phyloP scores from a whole-genome alignment of 2,888 invertebrate genomes.

The Aethes cnicana region DNA sequence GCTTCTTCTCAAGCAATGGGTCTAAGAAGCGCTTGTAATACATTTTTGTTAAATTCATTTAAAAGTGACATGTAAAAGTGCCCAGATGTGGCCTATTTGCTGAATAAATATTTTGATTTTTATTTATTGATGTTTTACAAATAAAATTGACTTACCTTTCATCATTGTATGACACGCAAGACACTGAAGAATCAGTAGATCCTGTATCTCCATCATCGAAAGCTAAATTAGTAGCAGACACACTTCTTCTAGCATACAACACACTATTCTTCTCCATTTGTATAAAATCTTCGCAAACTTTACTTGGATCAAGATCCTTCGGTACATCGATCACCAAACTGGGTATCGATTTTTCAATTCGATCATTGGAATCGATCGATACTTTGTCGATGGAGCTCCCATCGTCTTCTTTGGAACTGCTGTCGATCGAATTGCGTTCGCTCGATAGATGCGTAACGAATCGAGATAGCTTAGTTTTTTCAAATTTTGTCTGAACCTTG shows the following conservation, averaged over 20 bases:
- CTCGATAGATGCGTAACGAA: slow-evolving; percentile 66
- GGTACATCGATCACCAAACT: slow-evolving; percentile 62
- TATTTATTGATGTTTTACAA: neutral
- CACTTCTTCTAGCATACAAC: slow-evolving; percentile 51
- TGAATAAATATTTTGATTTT: too few species aligned
- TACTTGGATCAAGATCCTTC: slow-evolving; percentile 45
- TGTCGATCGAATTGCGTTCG: slow-evolving; percentile 60
- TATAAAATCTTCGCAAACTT: slow-evolving; percentile 60
- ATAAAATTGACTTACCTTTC: slow-evolving; percentile 55
- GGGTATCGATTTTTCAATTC: slow-evolving; percentile 46
- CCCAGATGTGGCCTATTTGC: too few species aligned
- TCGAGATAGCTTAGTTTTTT: slow-evolving; percentile 54
- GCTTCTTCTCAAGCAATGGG: too few species aligned
- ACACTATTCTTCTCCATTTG: slow-evolving; percentile 59
- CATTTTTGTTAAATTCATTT: too few species aligned
- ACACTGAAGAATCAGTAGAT: slow-evolving; percentile 63
- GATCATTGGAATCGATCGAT: slow-evolving; percentile 46
- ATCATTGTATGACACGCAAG: slow-evolving; percentile 61
- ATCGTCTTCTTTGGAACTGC: slow-evolving; percentile 39
- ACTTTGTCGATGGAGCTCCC: slow-evolving; percentile 39
- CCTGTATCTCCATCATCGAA: slow-evolving; percentile 49
- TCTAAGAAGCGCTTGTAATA: too few species aligned
- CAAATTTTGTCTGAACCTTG: slow-evolving; percentile 66
- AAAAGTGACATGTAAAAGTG: too few species aligned
- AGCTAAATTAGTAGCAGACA: slow-evolving; percentile 61